Evolutionary conservation across 1,140 invertebrate species (phyloP).

Genomic region (Brachionus rubens): DNA sequence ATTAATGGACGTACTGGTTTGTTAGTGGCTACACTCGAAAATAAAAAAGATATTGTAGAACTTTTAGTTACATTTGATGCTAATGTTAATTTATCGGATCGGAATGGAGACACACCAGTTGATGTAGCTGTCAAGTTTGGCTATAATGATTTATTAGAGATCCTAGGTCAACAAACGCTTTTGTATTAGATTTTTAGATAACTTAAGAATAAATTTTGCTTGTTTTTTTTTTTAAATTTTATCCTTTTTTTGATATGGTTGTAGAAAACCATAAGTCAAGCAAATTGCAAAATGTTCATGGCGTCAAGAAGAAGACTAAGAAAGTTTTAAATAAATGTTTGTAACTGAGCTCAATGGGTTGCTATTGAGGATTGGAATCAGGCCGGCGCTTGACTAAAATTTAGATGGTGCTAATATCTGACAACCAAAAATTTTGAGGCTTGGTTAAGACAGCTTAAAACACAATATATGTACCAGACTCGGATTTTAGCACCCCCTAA

Average conservation of each 20-base stretch:
- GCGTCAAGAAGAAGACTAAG: no score
- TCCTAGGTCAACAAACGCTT: background rate
- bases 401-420: no score
- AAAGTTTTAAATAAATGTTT: no score
- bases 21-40: background rate
- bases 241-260: background rate
- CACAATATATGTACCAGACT: no score
- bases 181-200: background rate
- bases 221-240: background rate
- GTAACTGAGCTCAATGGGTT: no score
- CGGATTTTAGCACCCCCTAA: no score
- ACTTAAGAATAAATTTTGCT: background rate
- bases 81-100: background rate
- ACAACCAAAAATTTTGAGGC: no score
- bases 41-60: conserved; percentile 8
- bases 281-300: no score
- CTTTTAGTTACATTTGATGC: conserved; percentile 16
- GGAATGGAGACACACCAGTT: background rate
- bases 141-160: background rate
- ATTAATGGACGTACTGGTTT: background rate
- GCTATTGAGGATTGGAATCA: no score
- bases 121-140: background rate
- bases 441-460: no score
- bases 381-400: no score
- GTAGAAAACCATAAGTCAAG: background rate